These are phyloP conservation scores for Trypoxylus dichotomus DNA, from an alignment of 1,140 invertebrate species.

Conservation along the genomic window DNA sequence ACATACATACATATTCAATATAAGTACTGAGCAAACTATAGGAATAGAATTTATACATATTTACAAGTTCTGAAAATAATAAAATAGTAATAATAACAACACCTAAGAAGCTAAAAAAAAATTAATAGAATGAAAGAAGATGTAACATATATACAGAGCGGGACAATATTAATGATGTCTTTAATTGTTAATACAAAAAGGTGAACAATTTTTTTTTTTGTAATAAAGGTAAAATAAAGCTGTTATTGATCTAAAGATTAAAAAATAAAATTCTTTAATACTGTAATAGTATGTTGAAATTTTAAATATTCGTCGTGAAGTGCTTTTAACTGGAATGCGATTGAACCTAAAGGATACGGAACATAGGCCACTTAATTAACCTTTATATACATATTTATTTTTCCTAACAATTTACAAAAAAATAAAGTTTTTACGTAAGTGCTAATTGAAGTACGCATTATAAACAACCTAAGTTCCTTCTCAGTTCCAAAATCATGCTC, in stretches of 20 bases:
- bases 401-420: not conserved
- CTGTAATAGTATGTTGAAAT: not conserved
- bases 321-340: not conserved
- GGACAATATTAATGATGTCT: too few species aligned
- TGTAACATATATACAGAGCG: not conserved
- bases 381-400: not conserved
- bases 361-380: conserved; percentile 12
- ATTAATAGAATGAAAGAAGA: too few species aligned
- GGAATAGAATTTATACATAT: not conserved
- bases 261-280: not conserved
- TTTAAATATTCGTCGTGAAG: not conserved
- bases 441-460: not conserved
- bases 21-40: not conserved
- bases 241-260: too few species aligned
- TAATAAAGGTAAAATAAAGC: too few species aligned
- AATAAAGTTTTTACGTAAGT: not conserved
- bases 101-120: not conserved
- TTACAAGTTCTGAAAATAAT: not conserved
- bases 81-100: not conserved
- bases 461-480: not conserved
- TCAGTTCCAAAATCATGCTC: not conserved
- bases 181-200: too few species aligned
- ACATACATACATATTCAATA: too few species aligned
- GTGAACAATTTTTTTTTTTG: too few species aligned
- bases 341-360: not conserved